These are phyloP conservation scores for Drosophila ercepeae DNA, from an alignment of 1,140 invertebrate species.

Conservation along the genomic window DNA sequence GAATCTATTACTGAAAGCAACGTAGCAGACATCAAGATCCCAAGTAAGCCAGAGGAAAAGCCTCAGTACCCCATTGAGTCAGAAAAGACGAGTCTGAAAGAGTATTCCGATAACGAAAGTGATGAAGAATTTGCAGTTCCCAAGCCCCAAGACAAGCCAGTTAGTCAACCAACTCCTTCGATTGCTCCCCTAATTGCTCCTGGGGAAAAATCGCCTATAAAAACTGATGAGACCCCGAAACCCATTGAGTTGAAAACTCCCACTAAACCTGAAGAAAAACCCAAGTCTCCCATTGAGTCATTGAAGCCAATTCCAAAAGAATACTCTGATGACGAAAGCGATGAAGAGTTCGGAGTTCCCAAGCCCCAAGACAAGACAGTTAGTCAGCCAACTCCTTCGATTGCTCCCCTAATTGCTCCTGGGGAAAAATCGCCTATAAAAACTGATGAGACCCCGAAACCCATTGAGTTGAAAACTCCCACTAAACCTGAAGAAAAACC, in stretches of 20 bases:
- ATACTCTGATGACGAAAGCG: slow-evolving; percentile 9
- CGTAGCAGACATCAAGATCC: background rate
- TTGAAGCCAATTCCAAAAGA: slow-evolving; percentile 1
- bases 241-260: background rate
- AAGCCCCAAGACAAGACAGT: slow-evolving; percentile 6
- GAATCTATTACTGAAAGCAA: background rate
- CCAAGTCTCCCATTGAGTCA: background rate
- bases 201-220: background rate
- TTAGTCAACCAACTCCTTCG: background rate
- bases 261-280: slow-evolving; percentile 18
- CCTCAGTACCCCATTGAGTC: background rate
- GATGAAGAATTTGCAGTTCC: background rate
- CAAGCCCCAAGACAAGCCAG: background rate
- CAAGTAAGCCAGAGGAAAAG: background rate
- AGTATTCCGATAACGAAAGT: background rate
- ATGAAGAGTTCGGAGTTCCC: background rate
- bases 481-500: slow-evolving; percentile 23
- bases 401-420: background rate
- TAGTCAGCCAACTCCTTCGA: background rate
- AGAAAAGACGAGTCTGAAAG: background rate
- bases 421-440: background rate
- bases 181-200: background rate
- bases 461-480: background rate
- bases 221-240: slow-evolving; percentile 9
- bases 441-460: slow-evolving; percentile 2